These are phyloP conservation scores for Lepus timidus DNA, from an alignment of 2,113 vertebrate species.

Conservation along the genomic window DNA sequence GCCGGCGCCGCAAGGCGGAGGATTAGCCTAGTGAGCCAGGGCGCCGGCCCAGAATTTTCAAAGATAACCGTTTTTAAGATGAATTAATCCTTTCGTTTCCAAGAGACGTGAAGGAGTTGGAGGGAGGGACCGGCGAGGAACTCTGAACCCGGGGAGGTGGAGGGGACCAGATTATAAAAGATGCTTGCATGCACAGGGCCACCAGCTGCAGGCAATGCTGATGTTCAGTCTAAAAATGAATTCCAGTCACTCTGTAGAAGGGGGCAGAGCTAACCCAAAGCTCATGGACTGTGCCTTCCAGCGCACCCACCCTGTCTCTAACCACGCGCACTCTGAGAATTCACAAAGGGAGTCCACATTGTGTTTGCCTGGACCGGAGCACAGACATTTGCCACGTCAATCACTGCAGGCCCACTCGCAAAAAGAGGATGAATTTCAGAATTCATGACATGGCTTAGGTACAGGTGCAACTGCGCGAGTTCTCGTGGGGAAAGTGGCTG, in stretches of 20 bases:
- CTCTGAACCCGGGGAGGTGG: constrained; percentile 68
- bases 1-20: too few relatives aligned
- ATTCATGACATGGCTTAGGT: constrained; percentile 27
- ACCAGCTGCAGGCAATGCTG: constrained; percentile 61
- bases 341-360: constrained; percentile 68
- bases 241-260: constrained; percentile 69
- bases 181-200: constrained; percentile 70
- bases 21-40: too few relatives aligned
- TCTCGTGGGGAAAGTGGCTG: not conserved
- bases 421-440: constrained; percentile 64
- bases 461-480: not conserved
- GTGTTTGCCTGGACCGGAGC: not conserved
- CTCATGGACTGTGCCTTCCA: not conserved
- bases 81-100: constrained; percentile 45
- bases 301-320: not conserved
- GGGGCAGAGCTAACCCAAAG: constrained; percentile 56
- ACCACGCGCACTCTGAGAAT: constrained; percentile 56
- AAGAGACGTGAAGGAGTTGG: constrained; percentile 36
- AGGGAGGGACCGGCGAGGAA: not conserved
- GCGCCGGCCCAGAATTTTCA: not conserved
- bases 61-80: not conserved
- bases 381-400: constrained; percentile 60
- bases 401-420: constrained; percentile 37
- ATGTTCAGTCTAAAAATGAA: constrained; percentile 75
- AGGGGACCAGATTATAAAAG: constrained; percentile 63